Percentiles rank a stretch among this genome's conserved stretches.
Evolutionary conservation across 2,113 vertebrate genomes (phyloP).

Genomic region (Tupaia tana): DNA sequence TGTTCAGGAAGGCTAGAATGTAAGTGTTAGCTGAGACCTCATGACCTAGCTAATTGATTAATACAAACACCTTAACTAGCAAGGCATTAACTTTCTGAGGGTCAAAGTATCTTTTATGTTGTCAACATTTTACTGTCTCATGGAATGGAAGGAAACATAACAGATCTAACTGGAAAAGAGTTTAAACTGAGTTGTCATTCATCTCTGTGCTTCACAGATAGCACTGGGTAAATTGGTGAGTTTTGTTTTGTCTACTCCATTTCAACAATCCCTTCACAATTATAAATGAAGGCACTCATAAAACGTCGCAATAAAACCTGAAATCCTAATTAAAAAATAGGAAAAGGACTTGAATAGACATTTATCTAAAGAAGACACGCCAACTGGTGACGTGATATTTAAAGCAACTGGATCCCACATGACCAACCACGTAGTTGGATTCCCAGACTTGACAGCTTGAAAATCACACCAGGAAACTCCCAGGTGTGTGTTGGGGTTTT

Average conservation of each 20-base stretch:
- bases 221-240: not conserved
- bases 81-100: not conserved
- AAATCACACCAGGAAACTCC: too few relatives aligned
- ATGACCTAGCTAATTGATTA: not conserved
- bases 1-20: not conserved
- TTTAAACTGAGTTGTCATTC: not conserved
- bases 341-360: too few relatives aligned
- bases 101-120: not conserved
- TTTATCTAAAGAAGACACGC: too few relatives aligned
- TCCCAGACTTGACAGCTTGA: too few relatives aligned
- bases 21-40: not conserved
- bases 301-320: too few relatives aligned
- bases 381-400: too few relatives aligned
- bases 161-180: not conserved
- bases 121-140: not conserved
- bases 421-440: too few relatives aligned
- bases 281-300: not conserved
- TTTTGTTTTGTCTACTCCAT: not conserved
- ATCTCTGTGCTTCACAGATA: not conserved
- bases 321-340: too few relatives aligned
- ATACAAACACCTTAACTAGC: not conserved
- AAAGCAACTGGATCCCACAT: too few relatives aligned
- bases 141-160: not conserved
- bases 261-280: not conserved
- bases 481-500: too few relatives aligned